A percentile compares a stretch with the other conserved stretches of the same genome.
These are phyloP conservation scores for Lasiommata megera DNA, from an alignment of 2,888 invertebrate genomes.

Conservation along the genomic window DNA sequence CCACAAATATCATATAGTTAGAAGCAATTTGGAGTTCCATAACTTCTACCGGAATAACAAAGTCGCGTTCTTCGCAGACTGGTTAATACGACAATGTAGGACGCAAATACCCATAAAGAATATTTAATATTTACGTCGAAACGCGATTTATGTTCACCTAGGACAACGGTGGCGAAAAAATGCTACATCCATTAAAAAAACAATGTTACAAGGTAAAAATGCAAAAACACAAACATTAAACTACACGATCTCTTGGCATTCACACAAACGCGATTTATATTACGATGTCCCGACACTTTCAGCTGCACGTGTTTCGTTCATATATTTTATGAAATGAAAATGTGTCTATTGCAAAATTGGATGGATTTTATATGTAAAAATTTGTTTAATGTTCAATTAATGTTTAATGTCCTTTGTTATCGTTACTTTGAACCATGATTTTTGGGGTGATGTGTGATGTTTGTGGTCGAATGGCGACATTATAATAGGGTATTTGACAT, in stretches of 20 bases:
- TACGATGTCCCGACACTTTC: background rate
- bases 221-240: background rate
- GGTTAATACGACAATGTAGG: too few species aligned
- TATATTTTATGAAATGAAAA: background rate
- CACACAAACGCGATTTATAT: background rate
- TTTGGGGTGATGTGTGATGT: slow-evolving; percentile 4
- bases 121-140: too few species aligned
- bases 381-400: background rate
- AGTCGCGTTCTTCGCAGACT: too few species aligned
- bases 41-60: too few species aligned
- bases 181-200: too few species aligned
- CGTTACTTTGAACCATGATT: background rate
- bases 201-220: too few species aligned
- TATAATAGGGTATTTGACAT: slow-evolving; percentile 12
- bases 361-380: slow-evolving; percentile 8
- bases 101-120: too few species aligned
- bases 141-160: too few species aligned
- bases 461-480: background rate
- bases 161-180: too few species aligned
- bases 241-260: background rate
- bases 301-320: background rate
- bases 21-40: too few species aligned
- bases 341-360: slow-evolving; percentile 10
- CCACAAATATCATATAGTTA: too few species aligned
- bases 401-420: slow-evolving; percentile 2